These are phyloP conservation scores for Nyctalus aviator DNA, from an alignment of 2,797 vertebrate genomes.

Conservation along the genomic window DNA sequence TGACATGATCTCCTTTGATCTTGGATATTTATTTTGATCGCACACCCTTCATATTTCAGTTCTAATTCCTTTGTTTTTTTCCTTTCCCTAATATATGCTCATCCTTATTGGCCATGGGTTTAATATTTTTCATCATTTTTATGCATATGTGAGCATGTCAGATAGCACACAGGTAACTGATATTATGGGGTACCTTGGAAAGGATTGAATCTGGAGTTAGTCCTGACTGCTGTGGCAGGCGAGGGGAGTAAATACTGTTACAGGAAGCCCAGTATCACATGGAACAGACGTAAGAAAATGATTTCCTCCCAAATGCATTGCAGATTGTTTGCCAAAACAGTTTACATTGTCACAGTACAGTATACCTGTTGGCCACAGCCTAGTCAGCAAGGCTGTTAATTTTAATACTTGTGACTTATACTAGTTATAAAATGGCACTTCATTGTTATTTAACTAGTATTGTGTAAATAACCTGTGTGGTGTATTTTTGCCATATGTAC, in stretches of 20 bases:
- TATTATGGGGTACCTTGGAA: background rate
- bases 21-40: background rate
- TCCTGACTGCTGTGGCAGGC: background rate
- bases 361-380: background rate
- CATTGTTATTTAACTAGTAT: constrained; percentile 27
- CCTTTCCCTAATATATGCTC: background rate
- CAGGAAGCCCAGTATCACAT: background rate
- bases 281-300: background rate
- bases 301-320: constrained; percentile 27
- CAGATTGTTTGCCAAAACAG: constrained; percentile 1
- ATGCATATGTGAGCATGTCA: constrained; percentile 16
- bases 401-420: constrained; percentile 39
- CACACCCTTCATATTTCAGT: background rate
- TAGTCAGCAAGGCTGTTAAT: constrained; percentile 19
- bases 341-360: background rate
- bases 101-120: background rate
- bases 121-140: constrained; percentile 14
- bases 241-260: constrained; percentile 9
- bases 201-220: background rate
- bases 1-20: background rate
- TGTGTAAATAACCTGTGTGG: constrained; percentile 43
- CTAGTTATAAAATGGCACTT: constrained; percentile 34
- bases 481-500: constrained; percentile 45
- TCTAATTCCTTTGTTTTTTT: constrained; percentile 3
- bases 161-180: background rate